Conservation (phyloP, 1,140 invertebrate species). For the Rhyacophila brunnea region DNA sequence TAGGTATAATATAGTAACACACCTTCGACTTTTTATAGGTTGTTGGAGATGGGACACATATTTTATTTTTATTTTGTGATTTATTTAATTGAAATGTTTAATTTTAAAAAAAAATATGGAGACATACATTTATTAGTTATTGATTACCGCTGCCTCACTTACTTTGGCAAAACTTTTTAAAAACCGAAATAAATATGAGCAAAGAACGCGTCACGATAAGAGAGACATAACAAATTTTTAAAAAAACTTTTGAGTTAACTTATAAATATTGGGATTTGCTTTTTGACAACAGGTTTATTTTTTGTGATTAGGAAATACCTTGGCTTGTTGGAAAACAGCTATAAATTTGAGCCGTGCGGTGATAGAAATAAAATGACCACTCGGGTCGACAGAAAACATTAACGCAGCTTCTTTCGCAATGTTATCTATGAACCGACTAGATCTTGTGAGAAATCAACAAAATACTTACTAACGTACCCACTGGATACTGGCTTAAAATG, state of each 20-base stretch:
- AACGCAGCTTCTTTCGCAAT: conserved; percentile 17
- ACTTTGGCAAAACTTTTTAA: neutral
- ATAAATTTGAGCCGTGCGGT: conserved; percentile 28
- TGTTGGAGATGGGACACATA: too few species aligned
- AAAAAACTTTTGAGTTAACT: conserved; percentile 4
- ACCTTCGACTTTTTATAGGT: too few species aligned
- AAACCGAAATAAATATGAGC: conserved; percentile 1
- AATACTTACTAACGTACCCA: too few species aligned
- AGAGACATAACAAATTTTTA: neutral
- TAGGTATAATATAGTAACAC: too few species aligned
- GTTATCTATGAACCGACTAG: conserved; percentile 4
- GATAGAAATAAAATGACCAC: conserved; percentile 6
- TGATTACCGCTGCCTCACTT: neutral
- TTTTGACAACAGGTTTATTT: conserved; percentile 31
- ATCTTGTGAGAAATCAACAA: too few species aligned
- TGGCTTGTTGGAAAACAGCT: conserved; percentile 23
- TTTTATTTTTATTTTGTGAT: too few species aligned
- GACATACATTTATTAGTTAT: too few species aligned
- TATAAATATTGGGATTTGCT: conserved; percentile 34
- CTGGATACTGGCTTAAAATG: too few species aligned
- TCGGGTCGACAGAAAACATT: conserved; percentile 16
- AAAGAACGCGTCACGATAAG: neutral
- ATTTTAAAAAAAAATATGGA: too few species aligned
- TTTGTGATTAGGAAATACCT: conserved; percentile 33
- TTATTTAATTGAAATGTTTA: too few species aligned